Base-by-base conservation (phyloP, 2,888 invertebrate species). In the Andrena minutula region DNA sequence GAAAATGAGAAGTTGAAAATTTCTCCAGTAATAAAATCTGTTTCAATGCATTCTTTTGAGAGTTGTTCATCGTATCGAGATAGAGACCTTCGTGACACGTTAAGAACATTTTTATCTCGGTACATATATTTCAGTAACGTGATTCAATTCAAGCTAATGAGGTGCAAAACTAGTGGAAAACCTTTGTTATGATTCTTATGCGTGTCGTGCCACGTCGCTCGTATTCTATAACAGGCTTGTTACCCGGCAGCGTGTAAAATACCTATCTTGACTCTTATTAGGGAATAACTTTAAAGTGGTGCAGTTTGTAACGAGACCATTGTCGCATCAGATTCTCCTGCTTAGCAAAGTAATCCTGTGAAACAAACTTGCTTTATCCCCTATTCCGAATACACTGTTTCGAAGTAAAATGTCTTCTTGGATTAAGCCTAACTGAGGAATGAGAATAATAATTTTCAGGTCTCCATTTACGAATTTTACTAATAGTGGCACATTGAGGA, bases 201-300 rank as follows among this genome's bases (percentile, higher is more conserved):
- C 63, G 72, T 71, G 65, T 72, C 56, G 56, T 1, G 30, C 23
- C 26, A 53, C 53, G 77, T 76, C 75, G 60, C 28, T 69, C 56
- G 70, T 72, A 74, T 84, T 84, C 76, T 77, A 71, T 71, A 72
- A 76, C 74, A 58, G 63, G 68, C 70, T 60, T 71, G 71, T 84
- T 81, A 77, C 51, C 72, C 74, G 41, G 56, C 61, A 30, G 68
- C 63, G 64, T 80, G 75, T 79, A 84, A 74, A 81, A 74, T 75
- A 69, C 77, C 66, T 64, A 58, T 70, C 58, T 70, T 35, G 60
- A 71, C 75, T 71, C 84, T 81, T 71, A 81, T 84, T 84, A 84
- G 77, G 61, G 77, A 71, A 51, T 68, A 75, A 84, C 53, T 81
- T 84, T 77, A 84, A 84, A 84, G 74, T 84, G 77, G 63, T 65